These are phyloP conservation scores for Polyommatus iphigenia DNA, from an alignment of 2,888 invertebrate genomes.

Conservation along the genomic window DNA sequence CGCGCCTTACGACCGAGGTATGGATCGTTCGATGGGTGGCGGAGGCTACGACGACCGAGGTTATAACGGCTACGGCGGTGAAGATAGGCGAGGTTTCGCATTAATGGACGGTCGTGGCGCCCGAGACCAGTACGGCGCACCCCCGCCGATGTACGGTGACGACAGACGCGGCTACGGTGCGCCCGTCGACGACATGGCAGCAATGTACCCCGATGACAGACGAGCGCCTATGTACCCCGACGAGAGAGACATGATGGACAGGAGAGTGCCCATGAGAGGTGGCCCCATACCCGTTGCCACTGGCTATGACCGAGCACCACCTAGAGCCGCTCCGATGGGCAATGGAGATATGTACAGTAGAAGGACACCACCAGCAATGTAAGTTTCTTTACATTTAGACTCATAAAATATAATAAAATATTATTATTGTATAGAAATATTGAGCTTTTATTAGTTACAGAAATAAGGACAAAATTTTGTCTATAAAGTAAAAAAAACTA, in stretches of 20 bases:
- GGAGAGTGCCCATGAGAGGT: constrained; percentile 57
- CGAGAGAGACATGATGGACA: constrained; percentile 65
- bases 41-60: constrained; percentile 62
- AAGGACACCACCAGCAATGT: constrained; percentile 65
- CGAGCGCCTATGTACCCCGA: constrained; percentile 64
- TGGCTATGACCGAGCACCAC: constrained; percentile 61
- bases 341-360: constrained; percentile 77
- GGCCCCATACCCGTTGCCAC: constrained; percentile 53
- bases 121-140: constrained; percentile 64
- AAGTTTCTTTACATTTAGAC: constrained; percentile 41
- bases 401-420: neutral
- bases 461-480: too few species aligned
- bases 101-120: constrained; percentile 62
- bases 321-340: constrained; percentile 59
- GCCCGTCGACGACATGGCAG: constrained; percentile 47
- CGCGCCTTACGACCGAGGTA: constrained; percentile 53
- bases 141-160: constrained; percentile 56
- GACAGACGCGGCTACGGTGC: constrained; percentile 53
- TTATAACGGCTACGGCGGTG: constrained; percentile 69
- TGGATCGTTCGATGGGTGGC: constrained; percentile 54
- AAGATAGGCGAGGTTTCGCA: constrained; percentile 71
- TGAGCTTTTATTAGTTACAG: too few species aligned
- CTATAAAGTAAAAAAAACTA: too few species aligned
- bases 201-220: constrained; percentile 54
- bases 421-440: too few species aligned